Conservation (phyloP, 2,113 vertebrate species). For the Callaeas wilsoni region DNA sequence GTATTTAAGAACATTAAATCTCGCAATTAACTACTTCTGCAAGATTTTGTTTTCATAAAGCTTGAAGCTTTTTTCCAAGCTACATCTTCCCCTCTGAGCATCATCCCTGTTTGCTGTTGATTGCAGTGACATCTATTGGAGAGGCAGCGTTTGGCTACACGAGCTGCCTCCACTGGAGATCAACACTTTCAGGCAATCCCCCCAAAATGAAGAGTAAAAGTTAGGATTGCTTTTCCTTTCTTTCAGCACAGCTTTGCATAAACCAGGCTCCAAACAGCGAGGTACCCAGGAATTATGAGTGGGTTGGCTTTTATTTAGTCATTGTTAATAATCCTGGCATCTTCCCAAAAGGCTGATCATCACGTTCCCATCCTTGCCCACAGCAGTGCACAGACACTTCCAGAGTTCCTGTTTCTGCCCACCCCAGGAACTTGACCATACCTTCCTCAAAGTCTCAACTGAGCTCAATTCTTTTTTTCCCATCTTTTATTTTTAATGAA, state of each 20-base stretch:
- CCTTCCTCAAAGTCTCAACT: not conserved
- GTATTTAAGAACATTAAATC: not conserved
- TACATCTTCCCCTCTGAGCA: not conserved
- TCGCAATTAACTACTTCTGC: not conserved
- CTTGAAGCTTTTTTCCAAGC: not conserved
- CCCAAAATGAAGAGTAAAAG: not conserved
- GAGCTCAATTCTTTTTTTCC: not conserved
- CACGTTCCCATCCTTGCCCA: rapidly evolving
- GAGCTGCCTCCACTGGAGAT: not conserved
- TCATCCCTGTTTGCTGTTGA: constrained; percentile 54
- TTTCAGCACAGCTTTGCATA: not conserved
- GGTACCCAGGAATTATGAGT: not conserved
- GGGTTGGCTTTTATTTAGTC: not conserved
- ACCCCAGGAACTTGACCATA: not conserved
- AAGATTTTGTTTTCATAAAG: not conserved
- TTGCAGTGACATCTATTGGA: constrained; percentile 77
- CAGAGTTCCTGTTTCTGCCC: not conserved
- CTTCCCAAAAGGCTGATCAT: not conserved
- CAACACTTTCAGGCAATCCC: not conserved
- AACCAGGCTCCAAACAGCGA: not conserved
- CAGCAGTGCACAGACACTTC: not conserved
- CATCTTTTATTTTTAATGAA: not conserved
- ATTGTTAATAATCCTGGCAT: not conserved
- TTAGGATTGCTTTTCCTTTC: not conserved
- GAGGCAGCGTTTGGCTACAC: constrained; percentile 36